Evolutionary conservation across 35 echinoderm and acorn worm species (phyloP).

Genomic region (Apostichopus parvimensis): DNA sequence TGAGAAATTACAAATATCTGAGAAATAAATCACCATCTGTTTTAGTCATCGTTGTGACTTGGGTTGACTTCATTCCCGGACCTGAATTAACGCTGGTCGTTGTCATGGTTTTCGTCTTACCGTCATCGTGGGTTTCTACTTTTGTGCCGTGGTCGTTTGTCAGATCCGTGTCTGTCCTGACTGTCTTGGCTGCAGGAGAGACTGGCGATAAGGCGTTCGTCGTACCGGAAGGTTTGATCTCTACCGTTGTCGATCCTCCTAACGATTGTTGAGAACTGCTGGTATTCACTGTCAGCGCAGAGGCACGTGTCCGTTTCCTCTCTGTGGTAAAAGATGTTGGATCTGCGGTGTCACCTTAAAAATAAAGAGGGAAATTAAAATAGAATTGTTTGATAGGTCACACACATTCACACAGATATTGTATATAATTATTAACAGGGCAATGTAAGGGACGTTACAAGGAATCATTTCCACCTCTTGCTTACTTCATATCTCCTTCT

Average conservation of each 20-base stretch:
- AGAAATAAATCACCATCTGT: slow-evolving; percentile 28
- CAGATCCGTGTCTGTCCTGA: not conserved
- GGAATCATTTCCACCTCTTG: no score
- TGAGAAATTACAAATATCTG: not conserved
- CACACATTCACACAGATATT: no score
- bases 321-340: not conserved
- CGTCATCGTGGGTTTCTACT: slow-evolving; percentile 49
- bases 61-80: slow-evolving; percentile 49
- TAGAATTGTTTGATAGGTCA: no score
- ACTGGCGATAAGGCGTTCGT: slow-evolving; percentile 9
- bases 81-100: slow-evolving; percentile 63
- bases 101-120: slow-evolving; percentile 59
- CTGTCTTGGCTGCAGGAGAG: slow-evolving; percentile 53
- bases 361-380: no score
- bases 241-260: not conserved
- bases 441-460: no score
- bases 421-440: no score
- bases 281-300: slow-evolving; percentile 42
- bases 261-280: not conserved
- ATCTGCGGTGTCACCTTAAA: not conserved
- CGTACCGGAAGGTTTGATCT: not conserved
- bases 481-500: no score
- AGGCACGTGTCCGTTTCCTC: slow-evolving; percentile 39
- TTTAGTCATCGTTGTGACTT: slow-evolving; percentile 63
- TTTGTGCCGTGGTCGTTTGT: not conserved